Percentiles rank a stretch among this genome's conserved stretches.
Conservation (phyloP, 2,888 invertebrate species). For the Caenorhabditis uteleia region DNA sequence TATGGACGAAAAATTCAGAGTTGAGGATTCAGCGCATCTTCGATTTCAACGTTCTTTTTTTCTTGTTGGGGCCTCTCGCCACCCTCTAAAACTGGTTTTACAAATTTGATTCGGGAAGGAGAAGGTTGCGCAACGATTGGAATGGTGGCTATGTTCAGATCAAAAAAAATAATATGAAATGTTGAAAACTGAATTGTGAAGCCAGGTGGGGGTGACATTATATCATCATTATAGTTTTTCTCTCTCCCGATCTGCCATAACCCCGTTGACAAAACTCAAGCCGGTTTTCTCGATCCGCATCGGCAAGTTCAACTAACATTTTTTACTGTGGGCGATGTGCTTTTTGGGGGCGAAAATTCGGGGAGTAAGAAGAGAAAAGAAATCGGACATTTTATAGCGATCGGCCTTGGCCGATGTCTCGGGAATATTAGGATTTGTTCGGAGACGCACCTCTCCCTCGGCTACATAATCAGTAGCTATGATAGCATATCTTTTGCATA, state of each 20-base stretch:
- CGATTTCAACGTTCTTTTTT: too few species aligned
- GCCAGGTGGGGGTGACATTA: too few species aligned
- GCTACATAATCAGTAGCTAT: conserved; percentile 44
- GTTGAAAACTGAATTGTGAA: too few species aligned
- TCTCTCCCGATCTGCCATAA: conserved; percentile 15
- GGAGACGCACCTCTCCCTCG: conserved; percentile 21
- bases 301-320: conserved; percentile 39
- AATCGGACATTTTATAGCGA: not conserved
- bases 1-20: too few species aligned
- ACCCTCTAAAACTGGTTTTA: too few species aligned
- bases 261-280: conserved; percentile 2
- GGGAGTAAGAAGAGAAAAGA: not conserved
- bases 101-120: too few species aligned
- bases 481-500: conserved; percentile 31
- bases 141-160: too few species aligned
- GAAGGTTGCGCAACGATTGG: too few species aligned
- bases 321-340: conserved; percentile 18
- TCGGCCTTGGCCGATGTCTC: conserved; percentile 32
- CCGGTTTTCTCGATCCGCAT: conserved; percentile 43
- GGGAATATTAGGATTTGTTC: not conserved
- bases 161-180: too few species aligned
- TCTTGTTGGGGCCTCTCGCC: too few species aligned
- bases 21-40: too few species aligned
- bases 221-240: too few species aligned
- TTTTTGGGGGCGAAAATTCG: not conserved